These are phyloP conservation scores for Sialis lutaria DNA, from an alignment of 2,888 invertebrate species.

Conservation along the genomic window DNA sequence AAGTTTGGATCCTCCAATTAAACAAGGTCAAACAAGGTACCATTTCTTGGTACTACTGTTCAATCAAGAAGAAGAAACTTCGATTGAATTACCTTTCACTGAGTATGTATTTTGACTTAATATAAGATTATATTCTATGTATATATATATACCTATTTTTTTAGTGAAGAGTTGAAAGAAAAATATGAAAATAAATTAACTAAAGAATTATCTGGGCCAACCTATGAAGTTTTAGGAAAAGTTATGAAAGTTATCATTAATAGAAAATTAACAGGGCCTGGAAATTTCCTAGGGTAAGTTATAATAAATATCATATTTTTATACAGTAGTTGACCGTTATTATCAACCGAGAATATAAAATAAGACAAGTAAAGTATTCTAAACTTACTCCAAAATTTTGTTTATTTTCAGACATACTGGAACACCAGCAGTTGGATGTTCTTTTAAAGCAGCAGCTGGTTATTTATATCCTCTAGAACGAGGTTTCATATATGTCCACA, in stretches of 20 bases:
- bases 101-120: slow-evolving; percentile 45
- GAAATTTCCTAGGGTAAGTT: slow-evolving; percentile 73
- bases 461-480: slow-evolving; percentile 93
- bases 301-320: not conserved
- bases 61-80: slow-evolving; percentile 85
- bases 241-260: slow-evolving; percentile 93
- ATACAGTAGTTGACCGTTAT: not conserved
- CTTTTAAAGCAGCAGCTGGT: slow-evolving; percentile 95
- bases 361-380: not conserved
- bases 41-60: slow-evolving; percentile 91
- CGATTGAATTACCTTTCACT: slow-evolving; percentile 76
- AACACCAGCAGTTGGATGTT: slow-evolving; percentile 83
- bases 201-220: slow-evolving; percentile 80
- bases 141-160: slow-evolving; percentile 13
- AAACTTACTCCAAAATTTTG: slow-evolving; percentile 1
- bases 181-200: slow-evolving; percentile 87
- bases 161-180: slow-evolving; percentile 72
- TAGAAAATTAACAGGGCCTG: slow-evolving; percentile 87
- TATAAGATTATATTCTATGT: slow-evolving; percentile 3
- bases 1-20: slow-evolving; percentile 95
- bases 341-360: not conserved
- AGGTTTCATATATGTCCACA: slow-evolving; percentile 97
- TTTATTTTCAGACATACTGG: slow-evolving; percentile 51
- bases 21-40: slow-evolving; percentile 97
- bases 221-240: slow-evolving; percentile 89